These are phyloP conservation scores for Hemiprocne comata DNA, from an alignment of 2,113 vertebrate species.

Conservation along the genomic window DNA sequence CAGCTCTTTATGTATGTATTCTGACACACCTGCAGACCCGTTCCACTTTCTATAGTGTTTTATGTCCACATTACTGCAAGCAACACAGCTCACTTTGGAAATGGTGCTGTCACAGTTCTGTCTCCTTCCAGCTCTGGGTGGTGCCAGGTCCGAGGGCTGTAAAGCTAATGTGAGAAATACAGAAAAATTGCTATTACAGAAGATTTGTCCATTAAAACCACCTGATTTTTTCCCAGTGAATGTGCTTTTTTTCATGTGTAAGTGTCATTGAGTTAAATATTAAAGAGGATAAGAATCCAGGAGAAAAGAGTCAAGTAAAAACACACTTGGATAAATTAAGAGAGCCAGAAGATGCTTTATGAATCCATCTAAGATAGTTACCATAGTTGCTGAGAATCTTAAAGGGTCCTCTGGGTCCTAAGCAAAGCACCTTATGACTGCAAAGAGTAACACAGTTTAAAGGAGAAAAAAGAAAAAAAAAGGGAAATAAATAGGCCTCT, in stretches of 20 bases:
- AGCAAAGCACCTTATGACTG: background rate
- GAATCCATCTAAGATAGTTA: background rate
- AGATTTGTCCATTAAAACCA: background rate
- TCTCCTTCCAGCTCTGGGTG: background rate
- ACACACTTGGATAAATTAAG: background rate
- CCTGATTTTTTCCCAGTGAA: background rate
- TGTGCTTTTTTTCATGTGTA: background rate
- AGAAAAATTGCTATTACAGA: background rate
- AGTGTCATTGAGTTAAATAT: background rate
- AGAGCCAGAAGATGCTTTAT: background rate
- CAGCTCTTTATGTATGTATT: background rate
- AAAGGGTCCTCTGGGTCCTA: background rate
- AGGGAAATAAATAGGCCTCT: background rate
- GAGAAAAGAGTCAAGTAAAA: background rate
- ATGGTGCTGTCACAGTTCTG: background rate
- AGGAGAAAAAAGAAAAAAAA: background rate
- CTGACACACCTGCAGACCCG: background rate
- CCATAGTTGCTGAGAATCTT: background rate
- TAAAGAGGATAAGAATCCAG: background rate
- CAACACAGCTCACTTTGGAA: background rate
- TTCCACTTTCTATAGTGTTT: background rate
- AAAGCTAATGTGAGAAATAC: background rate
- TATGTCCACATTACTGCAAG: background rate
- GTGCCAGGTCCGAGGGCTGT: background rate
- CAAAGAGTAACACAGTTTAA: background rate